Base-by-base conservation (phyloP, 2,113 vertebrate genomes). In the Cyprinodon tularosa region DNA sequence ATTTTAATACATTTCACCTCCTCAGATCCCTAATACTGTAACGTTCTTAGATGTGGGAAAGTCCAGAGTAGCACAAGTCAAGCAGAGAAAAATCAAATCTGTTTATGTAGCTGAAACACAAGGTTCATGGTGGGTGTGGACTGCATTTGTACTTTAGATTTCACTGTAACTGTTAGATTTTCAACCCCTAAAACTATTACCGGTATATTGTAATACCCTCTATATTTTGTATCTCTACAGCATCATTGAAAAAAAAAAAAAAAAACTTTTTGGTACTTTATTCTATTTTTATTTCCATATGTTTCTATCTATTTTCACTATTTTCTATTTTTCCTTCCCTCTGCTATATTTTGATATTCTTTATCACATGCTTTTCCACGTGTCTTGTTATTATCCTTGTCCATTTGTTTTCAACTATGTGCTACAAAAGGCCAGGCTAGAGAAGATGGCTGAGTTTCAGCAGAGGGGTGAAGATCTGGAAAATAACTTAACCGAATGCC, bases 401-500 rank as follows among this genome's bases (percentile, higher is more conserved):
- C 14, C 4, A 39, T 63, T 13, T 22, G 62, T 13, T 3, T 65
- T 44, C 20, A 22, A 9, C 2, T 29, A 2, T 11, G 36, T 40
- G n/a, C 53, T n/a, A 12, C 61, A 62, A 11, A 86, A 98, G 97
- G 92, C 94, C 29, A 95, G 96, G 0, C 87, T 98, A 80, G 97
- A 98, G 76, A 90, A 92, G 3, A 96, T 96, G 96, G 95, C 96
- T 17, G 94, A 93, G n/a, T 96, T 97, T 85, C 93, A 96, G 74
- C 95, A 96, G 85, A 95, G 95, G 71, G 96, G 96, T 0, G 95
- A 95, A 3, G 96, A 97, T 11, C 74, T 96, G 82, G 93, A 96
- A 48, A 91, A 89, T n/a, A 93, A 87, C 20, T 90, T 91, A 36
- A 42, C 82, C 0, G 96, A 97, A 10, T 96, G 95, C 72, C 93